phyloP scores from a whole-genome alignment of 2,113 vertebrate species.

The Triplophysa dalaica region DNA sequence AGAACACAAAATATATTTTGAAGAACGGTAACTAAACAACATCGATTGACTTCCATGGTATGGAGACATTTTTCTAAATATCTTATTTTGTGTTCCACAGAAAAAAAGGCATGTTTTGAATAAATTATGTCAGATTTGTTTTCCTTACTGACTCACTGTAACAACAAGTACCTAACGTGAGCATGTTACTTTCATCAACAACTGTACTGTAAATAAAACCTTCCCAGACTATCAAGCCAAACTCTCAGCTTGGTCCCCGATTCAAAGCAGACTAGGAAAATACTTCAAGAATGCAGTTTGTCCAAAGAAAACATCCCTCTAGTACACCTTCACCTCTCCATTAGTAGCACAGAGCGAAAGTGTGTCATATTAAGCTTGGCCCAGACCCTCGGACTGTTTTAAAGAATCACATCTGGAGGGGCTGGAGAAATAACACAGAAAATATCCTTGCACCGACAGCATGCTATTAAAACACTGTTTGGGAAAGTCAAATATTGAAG shows the following conservation, averaged over 20 bases:
- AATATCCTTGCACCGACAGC: constrained; percentile 39
- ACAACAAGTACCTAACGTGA: constrained; percentile 62
- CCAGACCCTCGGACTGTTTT: constrained; percentile 20
- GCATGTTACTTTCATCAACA: constrained; percentile 47
- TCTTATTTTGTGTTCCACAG: no score
- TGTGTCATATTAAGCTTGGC: constrained; percentile 40
- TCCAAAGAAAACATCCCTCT: constrained; percentile 71
- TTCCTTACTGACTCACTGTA: constrained; percentile 36
- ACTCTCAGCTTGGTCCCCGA: constrained; percentile 56
- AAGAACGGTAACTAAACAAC: no score
- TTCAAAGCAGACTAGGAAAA: constrained; percentile 63
- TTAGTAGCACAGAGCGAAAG: constrained; percentile 26
- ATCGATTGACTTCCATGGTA: no score
- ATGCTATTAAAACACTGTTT: constrained; percentile 51
- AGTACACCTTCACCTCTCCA: constrained; percentile 64
- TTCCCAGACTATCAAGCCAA: constrained; percentile 2
- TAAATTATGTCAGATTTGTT: no score
- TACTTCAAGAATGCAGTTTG: constrained; percentile 62
- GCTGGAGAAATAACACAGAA: constrained; percentile 48
- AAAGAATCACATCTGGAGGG: constrained; percentile 45
- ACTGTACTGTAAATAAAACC: constrained; percentile 53
- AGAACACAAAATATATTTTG: no score
- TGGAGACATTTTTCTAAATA: no score
- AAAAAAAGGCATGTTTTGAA: no score
- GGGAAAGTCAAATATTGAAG: constrained; percentile 52